A percentile compares a stretch with the other conserved stretches of the same genome.
phyloP scores from a whole-genome alignment of 2,888 invertebrate genomes.

The Fabriciana adippe region DNA sequence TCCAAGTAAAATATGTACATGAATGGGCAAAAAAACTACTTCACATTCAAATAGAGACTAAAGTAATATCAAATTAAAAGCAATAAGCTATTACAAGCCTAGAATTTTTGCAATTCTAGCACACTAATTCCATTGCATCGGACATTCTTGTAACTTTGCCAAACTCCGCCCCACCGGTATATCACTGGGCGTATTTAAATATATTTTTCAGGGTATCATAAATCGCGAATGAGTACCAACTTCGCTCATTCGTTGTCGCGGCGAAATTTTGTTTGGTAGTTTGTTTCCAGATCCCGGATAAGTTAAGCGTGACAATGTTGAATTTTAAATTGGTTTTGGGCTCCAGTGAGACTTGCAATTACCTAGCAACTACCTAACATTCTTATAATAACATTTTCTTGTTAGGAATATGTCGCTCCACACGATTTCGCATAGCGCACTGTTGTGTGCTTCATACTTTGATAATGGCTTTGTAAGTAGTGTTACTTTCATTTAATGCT shows the following conservation, averaged over 20 bases:
- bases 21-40: not conserved
- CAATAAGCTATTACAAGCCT: conserved; percentile 29
- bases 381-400: conserved; percentile 31
- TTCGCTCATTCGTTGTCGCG: conserved; percentile 49
- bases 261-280: conserved; percentile 47
- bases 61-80: conserved; percentile 19
- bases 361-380: conserved; percentile 33
- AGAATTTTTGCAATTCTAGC: conserved; percentile 35
- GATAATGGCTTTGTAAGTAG: too few relatives aligned
- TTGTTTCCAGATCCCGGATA: conserved; percentile 45
- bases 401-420: not conserved
- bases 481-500: too few relatives aligned
- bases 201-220: conserved; percentile 56
- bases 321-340: conserved; percentile 45
- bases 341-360: conserved; percentile 34
- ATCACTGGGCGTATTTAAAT: conserved; percentile 56
- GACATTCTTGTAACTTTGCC: conserved; percentile 53
- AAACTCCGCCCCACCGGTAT: conserved; percentile 49
- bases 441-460: too few relatives aligned
- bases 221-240: conserved; percentile 55
- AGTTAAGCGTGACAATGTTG: conserved; percentile 44
- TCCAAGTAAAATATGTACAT: too few relatives aligned
- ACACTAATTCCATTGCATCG: conserved; percentile 40
- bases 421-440: too few relatives aligned
- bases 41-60: not conserved